These are phyloP conservation scores for Cebidichthys violaceus DNA, from an alignment of 2,113 vertebrate species.

Conservation along the genomic window DNA sequence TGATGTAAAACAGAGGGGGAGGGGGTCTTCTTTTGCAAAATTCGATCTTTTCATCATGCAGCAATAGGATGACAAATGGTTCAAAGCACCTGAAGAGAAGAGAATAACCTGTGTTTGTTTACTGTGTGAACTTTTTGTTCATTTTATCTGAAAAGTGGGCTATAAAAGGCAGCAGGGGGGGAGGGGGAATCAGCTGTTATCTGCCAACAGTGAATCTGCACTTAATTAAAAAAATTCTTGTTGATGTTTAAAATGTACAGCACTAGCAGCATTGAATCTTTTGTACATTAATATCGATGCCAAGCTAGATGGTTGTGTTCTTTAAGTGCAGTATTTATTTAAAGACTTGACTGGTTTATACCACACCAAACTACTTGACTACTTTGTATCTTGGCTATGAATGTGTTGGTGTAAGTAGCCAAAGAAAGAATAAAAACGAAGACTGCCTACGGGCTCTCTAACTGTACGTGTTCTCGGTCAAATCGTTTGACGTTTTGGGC, in stretches of 20 bases:
- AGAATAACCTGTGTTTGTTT: conserved; percentile 28
- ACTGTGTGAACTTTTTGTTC: conserved; percentile 47
- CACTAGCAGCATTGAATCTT: conserved; percentile 40
- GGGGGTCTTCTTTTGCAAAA: background rate
- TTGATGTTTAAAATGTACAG: conserved; percentile 54
- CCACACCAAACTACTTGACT: conserved; percentile 40
- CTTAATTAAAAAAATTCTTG: conserved; percentile 30
- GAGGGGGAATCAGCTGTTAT: background rate
- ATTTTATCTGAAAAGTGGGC: conserved; percentile 31
- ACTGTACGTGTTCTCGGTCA: conserved; percentile 15
- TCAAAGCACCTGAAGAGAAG: conserved; percentile 38
- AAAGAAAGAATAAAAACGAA: conserved; percentile 58
- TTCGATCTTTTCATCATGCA: conserved; percentile 42
- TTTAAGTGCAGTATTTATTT: conserved; percentile 48
- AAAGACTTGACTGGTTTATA: conserved; percentile 48
- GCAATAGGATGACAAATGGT: conserved; percentile 45
- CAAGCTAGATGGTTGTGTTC: conserved; percentile 45
- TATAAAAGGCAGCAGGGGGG: background rate
- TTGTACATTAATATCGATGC: conserved; percentile 53
- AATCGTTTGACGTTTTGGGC: background rate
- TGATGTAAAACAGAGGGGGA: background rate
- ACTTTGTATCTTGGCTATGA: conserved; percentile 61
- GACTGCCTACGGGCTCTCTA: conserved; percentile 19
- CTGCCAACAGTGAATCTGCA: conserved; percentile 44
- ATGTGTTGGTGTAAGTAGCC: conserved; percentile 63